Evolutionary conservation across 2,888 invertebrate species (phyloP).

Genomic region (Athripsodes cinereus): DNA sequence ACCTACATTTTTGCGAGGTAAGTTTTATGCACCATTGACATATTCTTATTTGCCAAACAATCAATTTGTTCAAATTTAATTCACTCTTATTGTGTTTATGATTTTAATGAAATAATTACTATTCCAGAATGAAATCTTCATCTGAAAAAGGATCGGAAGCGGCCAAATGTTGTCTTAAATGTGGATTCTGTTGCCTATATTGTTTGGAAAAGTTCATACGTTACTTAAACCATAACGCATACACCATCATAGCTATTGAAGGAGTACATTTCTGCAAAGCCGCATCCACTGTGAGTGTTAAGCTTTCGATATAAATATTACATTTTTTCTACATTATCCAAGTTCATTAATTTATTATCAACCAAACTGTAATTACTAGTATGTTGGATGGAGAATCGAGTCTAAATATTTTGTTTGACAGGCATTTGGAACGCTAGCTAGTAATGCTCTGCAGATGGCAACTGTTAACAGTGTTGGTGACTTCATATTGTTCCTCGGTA

Average conservation of each 20-base stretch:
- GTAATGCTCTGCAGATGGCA: slow-evolving; percentile 80
- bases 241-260: slow-evolving; percentile 89
- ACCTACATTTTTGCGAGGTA: slow-evolving; percentile 87
- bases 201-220: slow-evolving; percentile 87
- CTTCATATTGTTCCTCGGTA: slow-evolving; percentile 86
- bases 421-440: slow-evolving; percentile 81
- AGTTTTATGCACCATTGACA: slow-evolving; percentile 34
- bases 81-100: too few relatives aligned
- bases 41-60: neutral
- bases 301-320: too few relatives aligned
- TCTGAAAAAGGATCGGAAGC: slow-evolving; percentile 70
- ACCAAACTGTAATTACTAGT: too few relatives aligned
- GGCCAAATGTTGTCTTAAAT: slow-evolving; percentile 67
- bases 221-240: slow-evolving; percentile 91
- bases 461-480: slow-evolving; percentile 91
- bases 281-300: slow-evolving; percentile 68
- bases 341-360: too few relatives aligned
- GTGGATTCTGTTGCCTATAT: slow-evolving; percentile 87
- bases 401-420: slow-evolving; percentile 33
- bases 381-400: too few relatives aligned
- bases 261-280: slow-evolving; percentile 87
- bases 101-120: neutral
- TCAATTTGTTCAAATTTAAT: neutral
- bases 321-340: too few relatives aligned
- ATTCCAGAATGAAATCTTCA: slow-evolving; percentile 54